Percentiles rank a stretch among this genome's conserved stretches.
These are phyloP conservation scores for Orthonevra nobilis DNA, from an alignment of 2,888 invertebrate genomes.

Conservation along the genomic window DNA sequence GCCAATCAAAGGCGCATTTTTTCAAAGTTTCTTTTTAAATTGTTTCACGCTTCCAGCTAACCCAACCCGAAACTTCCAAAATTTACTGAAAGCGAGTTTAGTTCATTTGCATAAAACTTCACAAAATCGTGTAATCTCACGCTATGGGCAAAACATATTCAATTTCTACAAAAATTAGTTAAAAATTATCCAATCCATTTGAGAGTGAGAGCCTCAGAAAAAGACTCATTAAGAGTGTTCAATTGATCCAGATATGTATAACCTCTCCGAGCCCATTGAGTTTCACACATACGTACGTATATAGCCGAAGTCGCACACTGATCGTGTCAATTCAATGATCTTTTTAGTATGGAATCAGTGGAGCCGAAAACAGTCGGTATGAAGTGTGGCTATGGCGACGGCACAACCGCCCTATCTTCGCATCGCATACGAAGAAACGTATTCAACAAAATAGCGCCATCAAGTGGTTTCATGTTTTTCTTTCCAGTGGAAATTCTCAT, in stretches of 20 bases:
- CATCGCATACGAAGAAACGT: slow-evolving; percentile 41
- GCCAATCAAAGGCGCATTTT: no score
- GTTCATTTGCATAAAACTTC: slow-evolving; percentile 5
- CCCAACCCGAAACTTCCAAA: not conserved
- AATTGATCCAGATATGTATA: slow-evolving; percentile 51
- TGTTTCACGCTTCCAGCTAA: not conserved
- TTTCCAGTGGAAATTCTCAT: slow-evolving; percentile 42
- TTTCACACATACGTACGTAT: not conserved
- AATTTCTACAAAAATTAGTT: slow-evolving; percentile 38
- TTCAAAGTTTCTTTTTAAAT: not conserved
- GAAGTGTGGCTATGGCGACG: slow-evolving; percentile 42
- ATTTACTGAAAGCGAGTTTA: not conserved
- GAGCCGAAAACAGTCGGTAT: slow-evolving; percentile 13
- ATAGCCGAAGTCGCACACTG: slow-evolving; percentile 13
- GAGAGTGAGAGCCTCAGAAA: not conserved
- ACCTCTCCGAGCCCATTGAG: slow-evolving; percentile 16
- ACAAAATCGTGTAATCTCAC: slow-evolving; percentile 21
- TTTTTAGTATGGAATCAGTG: slow-evolving; percentile 29
- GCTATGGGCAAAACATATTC: slow-evolving; percentile 2
- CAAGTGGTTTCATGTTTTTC: slow-evolving; percentile 45
- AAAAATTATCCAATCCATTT: slow-evolving; percentile 50
- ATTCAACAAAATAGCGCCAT: slow-evolving; percentile 60
- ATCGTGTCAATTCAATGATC: slow-evolving; percentile 56
- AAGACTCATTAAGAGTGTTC: slow-evolving; percentile 29
- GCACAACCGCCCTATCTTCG: slow-evolving; percentile 45